A percentile compares a stretch with the other conserved stretches of the same genome.
These are phyloP conservation scores for Eumaeus atala DNA, from an alignment of 1,140 invertebrate species.

Conservation along the genomic window DNA sequence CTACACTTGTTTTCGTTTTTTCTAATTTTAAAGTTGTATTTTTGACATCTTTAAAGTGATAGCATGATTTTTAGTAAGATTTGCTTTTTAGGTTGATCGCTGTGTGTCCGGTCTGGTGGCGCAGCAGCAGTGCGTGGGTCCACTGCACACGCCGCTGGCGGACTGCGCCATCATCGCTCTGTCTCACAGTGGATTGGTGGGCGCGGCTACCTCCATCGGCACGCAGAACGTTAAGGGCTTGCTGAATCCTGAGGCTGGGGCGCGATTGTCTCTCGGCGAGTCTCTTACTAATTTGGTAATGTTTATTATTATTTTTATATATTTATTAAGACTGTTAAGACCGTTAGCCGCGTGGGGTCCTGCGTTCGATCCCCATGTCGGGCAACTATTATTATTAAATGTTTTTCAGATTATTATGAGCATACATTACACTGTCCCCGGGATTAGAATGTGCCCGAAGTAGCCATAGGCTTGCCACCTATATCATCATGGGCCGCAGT, in stretches of 20 bases:
- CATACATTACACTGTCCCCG: too few relatives aligned
- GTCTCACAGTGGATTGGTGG: conserved; percentile 82
- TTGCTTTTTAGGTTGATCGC: conserved; percentile 83
- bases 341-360: too few relatives aligned
- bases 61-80: not conserved
- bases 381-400: too few relatives aligned
- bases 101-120: conserved; percentile 97
- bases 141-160: conserved; percentile 94
- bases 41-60: too few relatives aligned
- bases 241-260: conserved; percentile 86
- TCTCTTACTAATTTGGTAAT: conserved; percentile 91
- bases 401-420: too few relatives aligned
- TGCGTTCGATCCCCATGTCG: too few relatives aligned
- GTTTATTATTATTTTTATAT: not conserved
- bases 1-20: too few relatives aligned
- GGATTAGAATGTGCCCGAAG: too few relatives aligned
- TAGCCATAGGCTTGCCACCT: too few relatives aligned
- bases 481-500: too few relatives aligned
- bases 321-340: too few relatives aligned
- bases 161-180: conserved; percentile 96
- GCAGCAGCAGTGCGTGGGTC: conserved; percentile 98
- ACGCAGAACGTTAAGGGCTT: conserved; percentile 97
- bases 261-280: conserved; percentile 95
- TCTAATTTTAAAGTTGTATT: too few relatives aligned
- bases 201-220: conserved; percentile 95